Evolutionary conservation across 2,888 invertebrate species (phyloP), one percentile per base, ranked within the genome.

Genomic region (Drymonia ruficornis): DNA sequence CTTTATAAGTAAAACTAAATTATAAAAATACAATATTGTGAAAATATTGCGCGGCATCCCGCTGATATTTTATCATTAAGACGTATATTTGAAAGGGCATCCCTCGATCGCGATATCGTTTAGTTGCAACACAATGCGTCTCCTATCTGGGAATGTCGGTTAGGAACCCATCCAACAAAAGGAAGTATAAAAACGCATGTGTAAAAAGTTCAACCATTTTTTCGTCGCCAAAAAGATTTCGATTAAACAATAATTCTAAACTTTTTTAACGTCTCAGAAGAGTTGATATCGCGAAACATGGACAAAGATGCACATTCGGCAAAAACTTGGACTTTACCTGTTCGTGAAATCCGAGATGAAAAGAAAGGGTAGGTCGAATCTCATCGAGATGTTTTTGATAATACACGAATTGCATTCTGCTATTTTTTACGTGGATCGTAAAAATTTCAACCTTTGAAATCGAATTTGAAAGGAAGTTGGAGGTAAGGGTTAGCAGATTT

Each of bases 101-200:
- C 81, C 81, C 81, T 73, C 72, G 75, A 71, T 77, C 74, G 79
- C 74, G 72, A 83, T 82, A 86, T 86, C 88, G 83, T 87, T 89
- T 87, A 87, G 86, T 76, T n/a, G 75, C 65, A 67, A 81, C 79
- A 91, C 87, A 91, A 91, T 84, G 78, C 84, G 70, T 70, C 75
- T 70, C 75, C 84, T 83, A 91, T 87, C 90, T 91, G 91, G 86
- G 92, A 92, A 92, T 87, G 89, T 91, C 90, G 86, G 91, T 91
- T 91, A 89, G 86, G 85, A 85, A 80, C 71, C 65, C 78, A 63
- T 64, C 66, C 78, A 72, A 91, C 89, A 91, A 91, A 87, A 81
- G 86, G 85, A 87, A 83, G 82, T 79, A 84, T 86, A 91, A 91
- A 91, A 89, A 88, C 77, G 65, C 72, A 75, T 73, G 69, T 76